A percentile compares a stretch with the other conserved stretches of the same genome.
Conservation (phyloP, 2,888 invertebrate genomes). For the Trichogramma evanescens region DNA sequence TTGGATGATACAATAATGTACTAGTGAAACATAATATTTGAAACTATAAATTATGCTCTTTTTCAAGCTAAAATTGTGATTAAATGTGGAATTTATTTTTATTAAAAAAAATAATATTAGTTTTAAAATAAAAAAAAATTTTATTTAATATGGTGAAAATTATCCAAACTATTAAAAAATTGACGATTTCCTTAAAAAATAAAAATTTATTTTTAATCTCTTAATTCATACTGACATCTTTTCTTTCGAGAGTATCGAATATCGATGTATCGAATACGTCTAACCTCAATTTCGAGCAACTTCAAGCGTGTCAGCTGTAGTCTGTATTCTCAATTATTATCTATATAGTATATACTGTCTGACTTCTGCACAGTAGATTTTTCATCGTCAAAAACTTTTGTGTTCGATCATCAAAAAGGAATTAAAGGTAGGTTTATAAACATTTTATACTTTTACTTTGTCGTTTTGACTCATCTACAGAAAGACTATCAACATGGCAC, state of each 20-base stretch:
- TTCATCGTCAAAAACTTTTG: neutral
- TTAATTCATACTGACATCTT: too few species aligned
- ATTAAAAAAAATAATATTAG: too few species aligned
- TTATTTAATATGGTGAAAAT: too few species aligned
- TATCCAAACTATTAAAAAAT: too few species aligned
- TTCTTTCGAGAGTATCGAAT: too few species aligned
- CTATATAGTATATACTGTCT: neutral
- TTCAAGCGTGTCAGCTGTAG: neutral
- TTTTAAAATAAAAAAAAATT: too few species aligned
- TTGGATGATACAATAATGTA: neutral
- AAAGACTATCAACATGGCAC: neutral
- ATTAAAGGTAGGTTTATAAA: neutral
- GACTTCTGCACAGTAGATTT: constrained; percentile 9
- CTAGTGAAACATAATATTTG: neutral
- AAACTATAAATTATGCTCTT: too few species aligned
- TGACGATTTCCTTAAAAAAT: neutral
- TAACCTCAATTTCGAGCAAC: too few species aligned
- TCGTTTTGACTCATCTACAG: neutral
- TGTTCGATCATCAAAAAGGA: neutral
- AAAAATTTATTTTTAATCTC: neutral
- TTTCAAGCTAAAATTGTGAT: too few species aligned
- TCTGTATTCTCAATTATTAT: neutral
- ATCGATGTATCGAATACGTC: too few species aligned
- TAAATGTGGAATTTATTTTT: too few species aligned
- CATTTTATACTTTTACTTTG: too few species aligned